These are phyloP conservation scores for Mastomys natalensis DNA, from an alignment of 2,113 vertebrate species.

Conservation along the genomic window DNA sequence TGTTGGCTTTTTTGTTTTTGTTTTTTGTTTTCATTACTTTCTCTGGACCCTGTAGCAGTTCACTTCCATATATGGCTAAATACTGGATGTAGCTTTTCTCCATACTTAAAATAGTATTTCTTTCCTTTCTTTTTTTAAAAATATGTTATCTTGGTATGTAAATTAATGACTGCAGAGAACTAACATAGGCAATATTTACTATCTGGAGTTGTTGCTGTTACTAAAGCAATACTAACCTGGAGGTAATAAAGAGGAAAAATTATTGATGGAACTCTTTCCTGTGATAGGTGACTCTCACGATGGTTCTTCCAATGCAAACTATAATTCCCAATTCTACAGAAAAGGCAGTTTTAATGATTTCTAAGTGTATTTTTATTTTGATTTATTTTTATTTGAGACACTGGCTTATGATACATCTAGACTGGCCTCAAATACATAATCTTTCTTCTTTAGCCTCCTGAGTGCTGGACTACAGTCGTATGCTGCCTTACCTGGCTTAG, in stretches of 20 bases:
- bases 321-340: neutral
- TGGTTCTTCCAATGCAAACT: neutral
- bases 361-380: neutral
- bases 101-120: slow-evolving; percentile 41
- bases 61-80: slow-evolving; percentile 35
- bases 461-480: neutral
- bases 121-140: neutral
- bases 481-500: neutral
- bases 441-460: neutral
- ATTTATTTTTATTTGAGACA: neutral
- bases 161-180: neutral
- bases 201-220: neutral
- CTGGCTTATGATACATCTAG: neutral
- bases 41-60: neutral
- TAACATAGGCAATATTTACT: neutral
- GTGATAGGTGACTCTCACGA: neutral
- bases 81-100: slow-evolving; percentile 30
- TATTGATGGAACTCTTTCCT: neutral
- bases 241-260: neutral
- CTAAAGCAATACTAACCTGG: neutral
- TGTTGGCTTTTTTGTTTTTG: neutral
- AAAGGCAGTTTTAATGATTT: neutral
- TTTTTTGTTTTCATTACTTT: neutral
- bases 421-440: neutral
- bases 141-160: neutral